Base-by-base conservation (phyloP, 2,888 invertebrate genomes). In the Zootermopsis nevadensis region DNA sequence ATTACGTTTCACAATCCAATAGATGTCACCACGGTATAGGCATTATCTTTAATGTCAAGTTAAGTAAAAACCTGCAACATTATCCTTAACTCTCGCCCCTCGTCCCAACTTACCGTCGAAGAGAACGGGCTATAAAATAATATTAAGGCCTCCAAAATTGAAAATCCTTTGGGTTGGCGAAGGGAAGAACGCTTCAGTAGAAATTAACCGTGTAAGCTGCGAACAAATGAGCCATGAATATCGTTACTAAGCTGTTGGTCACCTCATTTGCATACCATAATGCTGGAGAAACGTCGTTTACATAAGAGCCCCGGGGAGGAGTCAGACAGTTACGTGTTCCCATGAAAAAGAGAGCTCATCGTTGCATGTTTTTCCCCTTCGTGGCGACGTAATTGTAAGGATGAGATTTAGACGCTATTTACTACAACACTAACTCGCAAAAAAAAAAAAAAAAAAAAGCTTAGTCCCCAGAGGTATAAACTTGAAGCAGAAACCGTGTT, bases 161-260 rank as follows among this genome's bases (percentile, higher is more conserved):
- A 66, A 53, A n/a, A 66, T 48, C 48, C 19, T 48, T 48, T 19
- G 48, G 48, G 48, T 48, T n/a, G 1, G 48, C 3, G 48, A 48
- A 19, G 48, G 48, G 48, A 48, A 48, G 48, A 48, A 12, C 48
- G 48, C 48, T 15, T 48, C 48, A 48, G 15, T 42, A 27, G 53
- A 77, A 53, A 48, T 31, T 77, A 77, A 53, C 53, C 77, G 31
- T 77, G 77, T 77, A 77, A 77, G 77, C 77, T 33, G 55, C 35
- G 66, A 79, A 79, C 79, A 79, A 79, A 79, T 79, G 55, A 79
- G 66, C 60, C 79, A 79, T 79, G 79, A 79, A 79, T 66, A 66
- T 77, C 60, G 60, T 27, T 35, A 35, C 66, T 79, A 79, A 66
- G 79, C 79, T 79, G 35, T 15, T 77, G 77, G 77, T 77, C 79